These are phyloP conservation scores for Trissoscelio sp. DNA, from an alignment of 2,888 invertebrate genomes.

Conservation along the genomic window DNA sequence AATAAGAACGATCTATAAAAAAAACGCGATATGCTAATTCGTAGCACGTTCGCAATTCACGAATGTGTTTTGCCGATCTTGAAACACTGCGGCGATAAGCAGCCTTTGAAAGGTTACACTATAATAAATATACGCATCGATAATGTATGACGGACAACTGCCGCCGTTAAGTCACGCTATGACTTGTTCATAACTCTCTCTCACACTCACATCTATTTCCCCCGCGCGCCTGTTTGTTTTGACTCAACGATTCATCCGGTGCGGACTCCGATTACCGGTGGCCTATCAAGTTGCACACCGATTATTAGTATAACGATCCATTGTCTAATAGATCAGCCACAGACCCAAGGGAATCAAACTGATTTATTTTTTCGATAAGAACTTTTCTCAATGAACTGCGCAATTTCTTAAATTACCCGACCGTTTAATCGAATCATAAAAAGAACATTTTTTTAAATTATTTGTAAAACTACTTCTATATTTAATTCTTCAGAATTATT, in stretches of 20 bases:
- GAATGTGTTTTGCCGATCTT: slow-evolving; percentile 23
- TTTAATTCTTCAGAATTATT: no score
- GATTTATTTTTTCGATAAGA: slow-evolving; percentile 58
- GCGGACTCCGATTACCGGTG: slow-evolving; percentile 68
- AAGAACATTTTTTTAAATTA: background rate
- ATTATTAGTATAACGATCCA: slow-evolving; percentile 81
- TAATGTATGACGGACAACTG: slow-evolving; percentile 65
- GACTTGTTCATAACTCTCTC: slow-evolving; percentile 61
- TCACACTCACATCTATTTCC: slow-evolving; percentile 54
- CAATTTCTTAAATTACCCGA: slow-evolving; percentile 33
- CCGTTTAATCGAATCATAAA: background rate
- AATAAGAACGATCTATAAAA: slow-evolving; percentile 31
- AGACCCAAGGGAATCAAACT: slow-evolving; percentile 45
- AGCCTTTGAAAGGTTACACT: slow-evolving; percentile 56
- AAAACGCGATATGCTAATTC: slow-evolving; percentile 42
- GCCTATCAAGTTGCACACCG: slow-evolving; percentile 69
- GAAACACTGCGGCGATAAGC: slow-evolving; percentile 49
- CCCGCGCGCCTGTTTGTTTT: slow-evolving; percentile 66
- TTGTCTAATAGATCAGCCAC: slow-evolving; percentile 75
- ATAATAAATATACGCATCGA: slow-evolving; percentile 65
- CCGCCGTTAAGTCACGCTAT: slow-evolving; percentile 54
- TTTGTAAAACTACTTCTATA: no score
- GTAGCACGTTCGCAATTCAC: slow-evolving; percentile 1
- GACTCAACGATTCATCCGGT: slow-evolving; percentile 72
- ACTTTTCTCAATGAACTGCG: slow-evolving; percentile 37